These are phyloP conservation scores for Cremastobaeus sp. DNA, from an alignment of 2,888 invertebrate genomes.

Conservation along the genomic window DNA sequence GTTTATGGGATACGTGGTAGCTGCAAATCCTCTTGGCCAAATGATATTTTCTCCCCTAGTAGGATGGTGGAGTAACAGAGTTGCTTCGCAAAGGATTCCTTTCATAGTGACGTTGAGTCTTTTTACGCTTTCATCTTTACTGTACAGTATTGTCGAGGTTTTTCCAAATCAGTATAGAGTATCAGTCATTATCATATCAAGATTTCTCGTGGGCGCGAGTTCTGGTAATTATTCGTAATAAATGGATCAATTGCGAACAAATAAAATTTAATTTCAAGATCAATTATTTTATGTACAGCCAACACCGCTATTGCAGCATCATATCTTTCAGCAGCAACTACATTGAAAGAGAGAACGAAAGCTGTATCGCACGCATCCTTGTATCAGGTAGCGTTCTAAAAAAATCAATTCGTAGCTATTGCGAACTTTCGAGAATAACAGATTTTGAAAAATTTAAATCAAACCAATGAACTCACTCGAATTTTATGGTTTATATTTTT, in stretches of 20 bases:
- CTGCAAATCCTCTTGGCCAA: slow-evolving; percentile 92
- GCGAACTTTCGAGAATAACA: too few species aligned
- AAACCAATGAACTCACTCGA: too few species aligned
- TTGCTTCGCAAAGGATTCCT: slow-evolving; percentile 85
- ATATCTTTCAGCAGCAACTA: slow-evolving; percentile 90
- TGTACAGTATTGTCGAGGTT: slow-evolving; percentile 87
- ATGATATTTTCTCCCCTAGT: slow-evolving; percentile 90
- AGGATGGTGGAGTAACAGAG: slow-evolving; percentile 90
- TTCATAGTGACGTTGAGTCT: slow-evolving; percentile 84
- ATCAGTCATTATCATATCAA: slow-evolving; percentile 86
- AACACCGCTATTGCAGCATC: slow-evolving; percentile 91
- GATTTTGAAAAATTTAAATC: too few species aligned
- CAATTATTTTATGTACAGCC: slow-evolving; percentile 79
- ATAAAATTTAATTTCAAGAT: not conserved
- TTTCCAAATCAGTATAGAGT: slow-evolving; percentile 82
- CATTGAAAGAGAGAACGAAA: slow-evolving; percentile 76
- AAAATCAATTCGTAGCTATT: too few species aligned
- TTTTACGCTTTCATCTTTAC: slow-evolving; percentile 86
- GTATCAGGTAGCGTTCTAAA: too few species aligned
- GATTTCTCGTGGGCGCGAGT: slow-evolving; percentile 90
- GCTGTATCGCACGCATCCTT: too few species aligned
- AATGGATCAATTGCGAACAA: not conserved
- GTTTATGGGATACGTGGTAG: slow-evolving; percentile 89
- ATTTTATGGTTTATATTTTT: too few species aligned
- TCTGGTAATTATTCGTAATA: slow-evolving; percentile 81